phyloP scores from a whole-genome alignment of 2,797 vertebrate species.

The Macrochelys suwanniensis region DNA sequence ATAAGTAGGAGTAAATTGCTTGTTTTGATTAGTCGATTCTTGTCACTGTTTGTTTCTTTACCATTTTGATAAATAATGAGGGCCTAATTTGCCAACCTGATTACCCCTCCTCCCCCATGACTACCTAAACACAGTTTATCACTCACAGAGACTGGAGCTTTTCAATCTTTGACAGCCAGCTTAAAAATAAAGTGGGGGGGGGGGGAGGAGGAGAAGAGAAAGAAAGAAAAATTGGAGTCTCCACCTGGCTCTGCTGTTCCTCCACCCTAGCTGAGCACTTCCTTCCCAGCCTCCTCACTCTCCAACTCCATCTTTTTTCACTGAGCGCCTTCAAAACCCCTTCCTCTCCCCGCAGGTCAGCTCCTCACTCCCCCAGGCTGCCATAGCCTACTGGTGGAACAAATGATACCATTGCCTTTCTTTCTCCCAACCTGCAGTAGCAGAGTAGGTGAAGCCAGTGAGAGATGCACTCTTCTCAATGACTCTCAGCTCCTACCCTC shows the following conservation, averaged over 20 bases:
- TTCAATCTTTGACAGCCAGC: background rate
- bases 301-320: background rate
- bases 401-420: background rate
- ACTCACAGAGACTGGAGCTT: background rate
- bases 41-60: background rate
- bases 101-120: background rate
- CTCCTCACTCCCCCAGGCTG: background rate
- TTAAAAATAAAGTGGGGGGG: background rate
- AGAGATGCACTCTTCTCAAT: background rate
- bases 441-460: background rate
- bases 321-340: background rate
- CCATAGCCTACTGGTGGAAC: background rate
- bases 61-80: background rate
- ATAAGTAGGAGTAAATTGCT: background rate
- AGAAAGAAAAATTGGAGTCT: background rate
- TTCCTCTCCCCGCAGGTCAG: background rate
- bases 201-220: background rate
- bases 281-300: background rate
- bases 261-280: accelerated
- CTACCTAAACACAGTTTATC: background rate
- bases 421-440: background rate
- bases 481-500: background rate
- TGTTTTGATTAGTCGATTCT: background rate
- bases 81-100: background rate
- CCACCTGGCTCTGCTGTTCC: background rate